Base-by-base conservation (phyloP, 2,797 vertebrate species). In the Serranus cabrilla region DNA sequence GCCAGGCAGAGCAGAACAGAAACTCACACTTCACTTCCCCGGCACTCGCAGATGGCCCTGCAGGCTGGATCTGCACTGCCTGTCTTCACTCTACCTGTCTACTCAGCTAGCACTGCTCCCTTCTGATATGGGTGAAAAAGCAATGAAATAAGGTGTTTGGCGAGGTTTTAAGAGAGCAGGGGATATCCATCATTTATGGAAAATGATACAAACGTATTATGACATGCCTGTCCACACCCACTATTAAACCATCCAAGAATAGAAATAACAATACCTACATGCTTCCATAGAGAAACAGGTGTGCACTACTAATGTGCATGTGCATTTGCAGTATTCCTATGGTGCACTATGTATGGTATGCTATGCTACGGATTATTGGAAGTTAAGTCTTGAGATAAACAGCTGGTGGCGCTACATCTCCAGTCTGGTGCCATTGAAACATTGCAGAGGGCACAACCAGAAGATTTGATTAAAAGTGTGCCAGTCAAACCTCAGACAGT, bases 1-100 rank as follows among this genome's bases (percentile, higher is more conserved):
- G 71, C 58, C 73, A 89, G 87, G 71, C 85, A 90, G 91, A 91
- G 89, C 86, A 84, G 86, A 92, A 82, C 87, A 90, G 77, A 89
- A 84, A 86, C 83, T 82, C 83, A 83, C 91, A 89, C 84, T 88
- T 87, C 82, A 81, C 80, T 89, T 83, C 78, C 76, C 49, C 49
- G 4, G 75, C 74, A 78, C 73, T 83, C 71, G 50, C 89, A 90
- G 83, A 91, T 81, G 86, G 91, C 73, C 72, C 74, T 80, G 74
- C 79, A 89, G 82, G 77, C 84, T 82, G 82, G 63, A 85, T 76
- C 71, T 75, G 37, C 37, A 54, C 65, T 62, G 74, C 67, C 40
- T 79, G 72, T 75, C 80, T 90, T 84, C 75, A 61, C 72, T 83
- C 76, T 86, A 83, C 71, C 84, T 84, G 79, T 80, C 89, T 58